Percentiles rank a stretch among this genome's conserved stretches.
Evolutionary conservation across 1,140 invertebrate species (phyloP).

Genomic region (Camponotus floridanus): DNA sequence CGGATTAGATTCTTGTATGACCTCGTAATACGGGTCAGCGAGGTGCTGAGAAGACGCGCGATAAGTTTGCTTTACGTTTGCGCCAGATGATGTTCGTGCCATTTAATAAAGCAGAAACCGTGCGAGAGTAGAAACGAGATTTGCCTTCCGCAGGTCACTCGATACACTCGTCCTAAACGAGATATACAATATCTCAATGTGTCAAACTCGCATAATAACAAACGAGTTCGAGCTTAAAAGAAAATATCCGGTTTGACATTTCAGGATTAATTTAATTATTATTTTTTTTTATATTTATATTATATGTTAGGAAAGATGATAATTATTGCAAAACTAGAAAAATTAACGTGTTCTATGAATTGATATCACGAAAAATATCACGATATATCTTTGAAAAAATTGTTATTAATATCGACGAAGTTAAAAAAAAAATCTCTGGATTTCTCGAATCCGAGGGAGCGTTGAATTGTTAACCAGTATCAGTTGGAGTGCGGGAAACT

Average conservation of each 20-base stretch:
- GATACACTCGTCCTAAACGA: neutral
- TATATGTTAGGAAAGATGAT: neutral
- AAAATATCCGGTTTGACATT: constrained; percentile 11
- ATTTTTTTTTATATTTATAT: neutral
- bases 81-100: constrained; percentile 39
- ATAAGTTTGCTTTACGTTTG: constrained; percentile 52
- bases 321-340: constrained; percentile 1
- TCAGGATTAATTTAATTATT: neutral
- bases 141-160: neutral
- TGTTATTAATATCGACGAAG: neutral
- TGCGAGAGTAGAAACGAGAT: constrained; percentile 1
- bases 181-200: neutral
- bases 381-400: neutral
- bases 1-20: constrained; percentile 48
- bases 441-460: constrained; percentile 24
- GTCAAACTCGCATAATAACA: constrained; percentile 25
- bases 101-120: constrained; percentile 52
- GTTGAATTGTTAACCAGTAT: constrained; percentile 54
- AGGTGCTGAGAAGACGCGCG: constrained; percentile 49
- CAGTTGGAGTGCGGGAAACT: constrained; percentile 18
- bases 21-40: constrained; percentile 40
- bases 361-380: too few relatives aligned
- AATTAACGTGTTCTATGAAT: neutral
- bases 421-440: neutral
- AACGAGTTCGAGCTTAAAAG: constrained; percentile 9